Evolutionary conservation across 2,888 invertebrate genomes (phyloP).

Genomic region (Rutpela maculata): DNA sequence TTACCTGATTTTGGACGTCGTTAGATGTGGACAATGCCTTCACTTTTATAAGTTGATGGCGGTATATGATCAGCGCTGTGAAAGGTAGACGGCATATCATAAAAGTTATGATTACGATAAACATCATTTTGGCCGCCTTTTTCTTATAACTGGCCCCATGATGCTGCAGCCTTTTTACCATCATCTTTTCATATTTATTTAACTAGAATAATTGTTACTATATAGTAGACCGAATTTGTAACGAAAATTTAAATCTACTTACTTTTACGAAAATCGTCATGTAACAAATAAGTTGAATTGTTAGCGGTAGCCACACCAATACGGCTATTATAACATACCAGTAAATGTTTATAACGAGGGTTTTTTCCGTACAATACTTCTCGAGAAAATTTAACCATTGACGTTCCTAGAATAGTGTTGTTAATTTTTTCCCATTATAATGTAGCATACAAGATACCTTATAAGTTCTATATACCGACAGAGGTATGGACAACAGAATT

Average conservation of each 20-base stretch:
- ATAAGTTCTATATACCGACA: constrained; percentile 80
- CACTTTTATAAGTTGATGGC: constrained; percentile 75
- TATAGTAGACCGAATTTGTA: not conserved
- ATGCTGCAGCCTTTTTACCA: constrained; percentile 79
- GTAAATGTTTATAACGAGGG: constrained; percentile 80
- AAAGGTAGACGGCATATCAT: constrained; percentile 84
- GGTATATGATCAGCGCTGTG: constrained; percentile 82
- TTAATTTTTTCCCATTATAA: not conserved
- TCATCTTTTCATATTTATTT: constrained; percentile 79
- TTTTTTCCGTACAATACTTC: constrained; percentile 84
- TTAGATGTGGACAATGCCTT: constrained; percentile 57
- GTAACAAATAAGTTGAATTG: constrained; percentile 84
- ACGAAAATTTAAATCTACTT: constrained; percentile 46
- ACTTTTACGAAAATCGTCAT: constrained; percentile 83
- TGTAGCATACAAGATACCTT: constrained; percentile 71
- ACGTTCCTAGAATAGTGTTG: constrained; percentile 76
- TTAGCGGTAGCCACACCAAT: constrained; percentile 86
- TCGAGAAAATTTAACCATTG: constrained; percentile 87
- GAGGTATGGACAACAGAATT: constrained; percentile 79
- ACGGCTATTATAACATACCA: constrained; percentile 87
- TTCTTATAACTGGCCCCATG: constrained; percentile 80
- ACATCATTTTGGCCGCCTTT: constrained; percentile 82
- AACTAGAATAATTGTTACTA: constrained; percentile 73
- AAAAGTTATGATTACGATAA: constrained; percentile 82
- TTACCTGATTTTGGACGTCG: constrained; percentile 58